Base-by-base conservation (phyloP, 2,888 invertebrate genomes). In the Pecten maximus region DNA sequence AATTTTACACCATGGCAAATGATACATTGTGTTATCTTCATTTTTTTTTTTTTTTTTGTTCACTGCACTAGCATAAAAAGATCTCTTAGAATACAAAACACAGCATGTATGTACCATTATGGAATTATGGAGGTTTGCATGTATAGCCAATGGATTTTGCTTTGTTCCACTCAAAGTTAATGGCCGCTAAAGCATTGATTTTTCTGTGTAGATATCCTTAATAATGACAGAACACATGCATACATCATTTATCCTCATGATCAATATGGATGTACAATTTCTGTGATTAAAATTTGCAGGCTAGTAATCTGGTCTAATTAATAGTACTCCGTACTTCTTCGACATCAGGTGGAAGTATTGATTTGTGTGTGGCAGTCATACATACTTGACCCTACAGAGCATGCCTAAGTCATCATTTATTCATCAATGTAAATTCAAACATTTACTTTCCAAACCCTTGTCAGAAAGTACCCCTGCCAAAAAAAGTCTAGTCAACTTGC, bases 391-490 rank as follows among this genome's bases (percentile, higher is more conserved):
- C 28, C 16, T 28, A 28, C 10, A 28, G 74, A 74, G 74, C 74
- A 74, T 4, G 35, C 35, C 6, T 44, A 74, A 15, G 74, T 74
- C 74, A 74, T 74, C 74, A 74, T 74, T 74, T 74, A 74, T 74
- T 74, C 74, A 74, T 74, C 74, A 74, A 74, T 74, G 74, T 35
- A 74, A 74, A 74, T 74, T 74, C 74, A 74, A 74, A 74, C 28
- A 74, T 35, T 35, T 23, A 74, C 74, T 74, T 35, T 28, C 74
- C 35, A 28, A 74, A 74, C 28, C 74, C 28, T 35, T 74, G 74
- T 74, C 74, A 74, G 74, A 74, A 74, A 74, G 35, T 74, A 12
- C 6, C 16, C 74, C 8, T 74, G 74, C 16, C 6, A 12, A 44
- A 28, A 28, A 10, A 35, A 35, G 28, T 74, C 6, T 74, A 10